phyloP scores from a whole-genome alignment of 2,797 vertebrate species.

The Melanogrammus aeglefinus region DNA sequence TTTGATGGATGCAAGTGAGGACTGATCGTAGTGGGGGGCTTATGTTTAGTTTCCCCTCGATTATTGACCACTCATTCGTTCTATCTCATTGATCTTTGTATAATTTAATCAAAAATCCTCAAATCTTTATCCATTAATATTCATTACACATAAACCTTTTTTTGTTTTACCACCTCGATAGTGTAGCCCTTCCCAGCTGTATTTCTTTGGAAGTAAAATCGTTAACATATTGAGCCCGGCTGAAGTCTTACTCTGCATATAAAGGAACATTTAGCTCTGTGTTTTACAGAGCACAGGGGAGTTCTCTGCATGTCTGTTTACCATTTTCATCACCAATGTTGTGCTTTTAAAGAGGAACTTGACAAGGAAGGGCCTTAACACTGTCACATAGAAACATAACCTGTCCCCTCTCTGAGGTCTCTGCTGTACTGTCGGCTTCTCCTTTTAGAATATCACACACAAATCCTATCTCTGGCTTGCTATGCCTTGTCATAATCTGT shows the following conservation, averaged over 20 bases:
- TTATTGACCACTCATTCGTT: slow-evolving; percentile 67
- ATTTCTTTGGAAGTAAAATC: neutral
- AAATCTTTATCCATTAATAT: slow-evolving; percentile 54
- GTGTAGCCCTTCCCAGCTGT: neutral
- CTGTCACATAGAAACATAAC: neutral
- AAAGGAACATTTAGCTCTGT: neutral
- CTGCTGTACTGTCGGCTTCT: neutral
- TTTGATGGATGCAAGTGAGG: slow-evolving; percentile 44
- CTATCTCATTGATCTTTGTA: slow-evolving; percentile 67
- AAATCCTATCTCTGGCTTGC: neutral
- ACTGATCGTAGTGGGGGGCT: slow-evolving; percentile 31
- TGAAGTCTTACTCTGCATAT: neutral
- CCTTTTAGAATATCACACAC: neutral
- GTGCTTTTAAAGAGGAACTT: slow-evolving; percentile 1
- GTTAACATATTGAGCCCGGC: neutral
- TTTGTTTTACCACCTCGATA: neutral
- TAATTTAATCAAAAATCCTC: slow-evolving; percentile 65
- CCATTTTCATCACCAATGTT: neutral
- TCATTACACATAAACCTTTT: slow-evolving; percentile 38
- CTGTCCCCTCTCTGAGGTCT: neutral
- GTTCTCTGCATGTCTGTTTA: neutral
- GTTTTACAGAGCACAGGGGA: neutral
- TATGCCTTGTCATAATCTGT: neutral
- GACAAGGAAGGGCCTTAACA: neutral
- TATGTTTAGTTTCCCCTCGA: slow-evolving; percentile 62